Conservation (phyloP, 2,113 vertebrate species). For the Hydrochoerus hydrochaeris region DNA sequence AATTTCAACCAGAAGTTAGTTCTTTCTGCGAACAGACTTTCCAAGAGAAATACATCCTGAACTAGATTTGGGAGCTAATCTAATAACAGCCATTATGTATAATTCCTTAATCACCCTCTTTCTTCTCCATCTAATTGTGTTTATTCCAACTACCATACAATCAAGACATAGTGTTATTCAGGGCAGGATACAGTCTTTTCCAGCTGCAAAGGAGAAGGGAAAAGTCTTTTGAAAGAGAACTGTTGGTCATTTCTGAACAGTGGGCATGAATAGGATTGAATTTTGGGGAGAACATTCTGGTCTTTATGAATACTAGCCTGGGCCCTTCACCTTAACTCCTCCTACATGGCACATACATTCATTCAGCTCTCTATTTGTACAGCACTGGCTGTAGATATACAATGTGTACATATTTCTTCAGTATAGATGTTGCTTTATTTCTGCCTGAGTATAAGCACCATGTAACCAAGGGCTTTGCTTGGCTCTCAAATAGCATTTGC, state of each 20-base stretch:
- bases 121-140: slow-evolving; percentile 80
- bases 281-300: slow-evolving; percentile 41
- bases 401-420: not conserved
- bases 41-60: slow-evolving; percentile 25
- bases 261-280: slow-evolving; percentile 58
- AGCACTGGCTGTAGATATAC: not conserved
- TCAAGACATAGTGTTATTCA: slow-evolving; percentile 80
- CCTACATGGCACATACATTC: not conserved
- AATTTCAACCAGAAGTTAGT: slow-evolving; percentile 60
- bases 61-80: slow-evolving; percentile 71
- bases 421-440: not conserved
- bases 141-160: slow-evolving; percentile 81
- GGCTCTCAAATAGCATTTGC: not conserved
- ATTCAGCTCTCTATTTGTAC: not conserved
- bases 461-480: not conserved
- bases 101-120: slow-evolving; percentile 84
- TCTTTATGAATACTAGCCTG: not conserved
- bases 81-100: slow-evolving; percentile 80
- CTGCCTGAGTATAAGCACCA: not conserved
- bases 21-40: slow-evolving; percentile 66
- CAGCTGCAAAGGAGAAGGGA: slow-evolving; percentile 75
- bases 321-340: not conserved
- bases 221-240: slow-evolving; percentile 64
- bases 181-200: slow-evolving; percentile 71
- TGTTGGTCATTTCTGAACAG: slow-evolving; percentile 71